phyloP scores from a whole-genome alignment of 2,888 invertebrate species.

The Proisotoma minuta region DNA sequence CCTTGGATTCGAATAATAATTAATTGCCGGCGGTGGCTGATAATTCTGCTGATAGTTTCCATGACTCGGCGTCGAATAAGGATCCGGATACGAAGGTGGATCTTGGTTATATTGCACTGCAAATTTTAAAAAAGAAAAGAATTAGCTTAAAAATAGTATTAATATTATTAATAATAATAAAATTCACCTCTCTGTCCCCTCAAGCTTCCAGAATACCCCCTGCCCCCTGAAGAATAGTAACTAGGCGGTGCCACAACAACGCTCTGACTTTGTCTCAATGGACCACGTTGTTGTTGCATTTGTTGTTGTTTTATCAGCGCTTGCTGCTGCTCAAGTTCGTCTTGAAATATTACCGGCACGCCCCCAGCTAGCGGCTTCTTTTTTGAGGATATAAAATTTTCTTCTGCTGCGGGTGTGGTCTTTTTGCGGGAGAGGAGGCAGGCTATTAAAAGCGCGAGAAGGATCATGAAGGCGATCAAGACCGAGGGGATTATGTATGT shows the following conservation, averaged over 20 bases:
- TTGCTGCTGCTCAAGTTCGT: constrained; percentile 90
- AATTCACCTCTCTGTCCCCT: not conserved
- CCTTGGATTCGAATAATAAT: constrained; percentile 3
- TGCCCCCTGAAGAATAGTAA: too few species aligned
- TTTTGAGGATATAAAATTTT: constrained; percentile 7
- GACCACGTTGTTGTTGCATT: not conserved
- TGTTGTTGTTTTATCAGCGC: constrained; percentile 25
- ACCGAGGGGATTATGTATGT: constrained; percentile 86
- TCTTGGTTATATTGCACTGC: not conserved
- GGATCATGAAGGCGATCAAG: constrained; percentile 79
- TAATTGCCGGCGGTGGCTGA: constrained; percentile 17
- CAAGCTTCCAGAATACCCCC: not conserved
- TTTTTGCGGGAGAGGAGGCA: constrained; percentile 79
- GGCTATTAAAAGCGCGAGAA: constrained; percentile 80
- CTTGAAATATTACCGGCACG: constrained; percentile 94
- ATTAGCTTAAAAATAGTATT: not conserved
- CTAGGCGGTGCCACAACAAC: not conserved
- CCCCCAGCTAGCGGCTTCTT: constrained; percentile 50
- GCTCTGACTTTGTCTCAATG: too few species aligned
- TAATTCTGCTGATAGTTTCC: constrained; percentile 14
- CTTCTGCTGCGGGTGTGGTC: constrained; percentile 7
- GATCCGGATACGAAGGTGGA: not conserved
- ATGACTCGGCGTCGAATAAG: not conserved
- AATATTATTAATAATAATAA: not conserved
- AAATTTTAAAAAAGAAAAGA: not conserved